Conservation (phyloP, 2,113 vertebrate species). For the Todiramphus saurophagus region DNA sequence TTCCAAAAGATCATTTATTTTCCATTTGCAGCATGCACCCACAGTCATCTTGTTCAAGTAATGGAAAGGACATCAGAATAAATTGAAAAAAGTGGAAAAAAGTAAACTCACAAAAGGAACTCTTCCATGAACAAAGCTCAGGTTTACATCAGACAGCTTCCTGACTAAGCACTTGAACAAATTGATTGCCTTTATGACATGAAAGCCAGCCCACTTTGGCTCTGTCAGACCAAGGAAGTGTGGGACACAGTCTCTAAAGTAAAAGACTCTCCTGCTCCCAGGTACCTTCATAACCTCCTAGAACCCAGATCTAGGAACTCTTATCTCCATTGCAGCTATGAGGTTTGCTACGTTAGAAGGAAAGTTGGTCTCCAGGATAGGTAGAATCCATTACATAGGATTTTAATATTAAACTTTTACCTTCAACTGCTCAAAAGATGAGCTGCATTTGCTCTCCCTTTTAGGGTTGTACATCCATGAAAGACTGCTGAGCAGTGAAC, state of each 20-base stretch:
- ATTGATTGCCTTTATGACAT: background rate
- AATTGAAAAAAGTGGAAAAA: background rate
- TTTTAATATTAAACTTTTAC: background rate
- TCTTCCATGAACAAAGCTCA: background rate
- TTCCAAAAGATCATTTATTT: background rate
- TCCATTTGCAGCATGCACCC: background rate
- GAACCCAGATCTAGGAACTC: background rate
- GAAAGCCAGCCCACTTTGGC: background rate
- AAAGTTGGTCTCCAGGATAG: background rate
- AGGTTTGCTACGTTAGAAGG: background rate
- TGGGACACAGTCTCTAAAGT: background rate
- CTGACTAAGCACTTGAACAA: background rate
- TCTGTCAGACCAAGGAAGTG: background rate
- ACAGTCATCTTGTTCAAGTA: background rate
- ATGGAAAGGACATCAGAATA: background rate
- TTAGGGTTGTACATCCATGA: background rate
- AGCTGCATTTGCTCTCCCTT: background rate
- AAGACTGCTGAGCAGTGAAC: background rate
- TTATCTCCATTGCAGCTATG: background rate
- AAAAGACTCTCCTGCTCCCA: background rate
- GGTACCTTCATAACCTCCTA: background rate
- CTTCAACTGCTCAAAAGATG: background rate
- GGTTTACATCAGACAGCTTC: background rate
- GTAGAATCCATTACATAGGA: background rate
- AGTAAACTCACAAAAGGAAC: background rate